phyloP scores from a whole-genome alignment of 2,888 invertebrate genomes.

The Drosophila monieri region DNA sequence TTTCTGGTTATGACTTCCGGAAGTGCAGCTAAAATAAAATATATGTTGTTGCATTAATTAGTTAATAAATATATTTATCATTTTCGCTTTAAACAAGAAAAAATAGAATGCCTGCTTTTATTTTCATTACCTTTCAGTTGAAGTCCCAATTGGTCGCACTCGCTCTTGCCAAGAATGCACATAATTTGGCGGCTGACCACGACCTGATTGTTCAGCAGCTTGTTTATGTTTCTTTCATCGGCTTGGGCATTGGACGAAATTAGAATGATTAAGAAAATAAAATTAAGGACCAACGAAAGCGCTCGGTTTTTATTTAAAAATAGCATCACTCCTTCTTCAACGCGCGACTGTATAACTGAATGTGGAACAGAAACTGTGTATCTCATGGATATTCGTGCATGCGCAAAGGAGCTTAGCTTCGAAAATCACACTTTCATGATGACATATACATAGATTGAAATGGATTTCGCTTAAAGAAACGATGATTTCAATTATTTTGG shows the following conservation, averaged over 20 bases:
- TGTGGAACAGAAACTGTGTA: constrained; percentile 53
- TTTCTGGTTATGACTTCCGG: constrained; percentile 86
- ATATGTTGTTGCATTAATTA: neutral
- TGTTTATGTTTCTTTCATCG: constrained; percentile 82
- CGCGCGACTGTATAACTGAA: constrained; percentile 35
- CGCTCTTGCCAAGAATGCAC: constrained; percentile 86
- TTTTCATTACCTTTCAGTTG: constrained; percentile 86
- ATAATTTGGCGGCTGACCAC: constrained; percentile 85
- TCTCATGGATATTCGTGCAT: constrained; percentile 48
- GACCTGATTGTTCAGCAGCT: constrained; percentile 82
- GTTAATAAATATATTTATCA: neutral
- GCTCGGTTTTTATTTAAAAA: constrained; percentile 52
- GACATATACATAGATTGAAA: constrained; percentile 5
- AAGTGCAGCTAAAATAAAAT: constrained; percentile 74
- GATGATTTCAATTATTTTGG: neutral
- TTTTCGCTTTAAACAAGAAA: neutral
- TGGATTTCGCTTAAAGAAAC: constrained; percentile 6
- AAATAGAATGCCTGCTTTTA: neutral
- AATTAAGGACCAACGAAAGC: constrained; percentile 47
- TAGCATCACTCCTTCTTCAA: constrained; percentile 52
- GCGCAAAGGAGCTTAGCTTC: constrained; percentile 42
- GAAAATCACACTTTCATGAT: constrained; percentile 2
- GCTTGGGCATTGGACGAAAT: constrained; percentile 53
- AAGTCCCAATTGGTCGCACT: constrained; percentile 86
- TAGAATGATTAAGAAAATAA: constrained; percentile 74